phyloP scores from a whole-genome alignment of 2,113 vertebrate genomes.

The Motacilla alba region DNA sequence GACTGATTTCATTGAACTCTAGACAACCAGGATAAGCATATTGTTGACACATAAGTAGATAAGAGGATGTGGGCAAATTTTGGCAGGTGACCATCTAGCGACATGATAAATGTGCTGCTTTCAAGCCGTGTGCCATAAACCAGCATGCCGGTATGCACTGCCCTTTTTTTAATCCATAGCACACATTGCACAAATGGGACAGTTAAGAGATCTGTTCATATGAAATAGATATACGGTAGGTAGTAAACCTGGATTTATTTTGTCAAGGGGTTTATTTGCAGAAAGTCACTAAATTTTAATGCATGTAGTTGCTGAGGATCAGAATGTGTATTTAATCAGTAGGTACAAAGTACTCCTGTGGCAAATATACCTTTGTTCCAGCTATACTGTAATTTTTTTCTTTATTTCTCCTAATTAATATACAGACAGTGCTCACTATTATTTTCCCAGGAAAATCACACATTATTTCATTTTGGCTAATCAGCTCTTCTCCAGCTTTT shows the following conservation, averaged over 20 bases:
- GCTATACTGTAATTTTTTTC: not conserved
- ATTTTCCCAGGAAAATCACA: not conserved
- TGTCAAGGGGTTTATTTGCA: not conserved
- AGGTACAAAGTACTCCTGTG: not conserved
- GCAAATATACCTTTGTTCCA: not conserved
- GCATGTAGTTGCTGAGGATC: not conserved
- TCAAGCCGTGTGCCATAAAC: slow-evolving; percentile 18
- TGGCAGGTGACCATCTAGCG: slow-evolving; percentile 28
- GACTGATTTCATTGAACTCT: not conserved
- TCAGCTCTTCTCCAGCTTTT: not conserved
- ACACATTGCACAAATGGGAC: not conserved
- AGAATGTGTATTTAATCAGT: not conserved
- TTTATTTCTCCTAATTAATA: not conserved
- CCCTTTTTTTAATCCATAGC: not conserved
- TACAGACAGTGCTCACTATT: not conserved
- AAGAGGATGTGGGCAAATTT: not conserved
- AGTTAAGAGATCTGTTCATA: not conserved
- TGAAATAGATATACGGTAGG: not conserved
- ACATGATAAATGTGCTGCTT: slow-evolving; percentile 2
- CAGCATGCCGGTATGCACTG: not conserved
- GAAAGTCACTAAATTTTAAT: not conserved
- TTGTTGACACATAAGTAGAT: not conserved
- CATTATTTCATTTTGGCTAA: not conserved
- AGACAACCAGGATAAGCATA: not conserved
- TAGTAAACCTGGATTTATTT: slow-evolving; percentile 24